These are phyloP conservation scores for Dipus sagitta DNA, from an alignment of 2,797 vertebrate genomes.

Conservation along the genomic window DNA sequence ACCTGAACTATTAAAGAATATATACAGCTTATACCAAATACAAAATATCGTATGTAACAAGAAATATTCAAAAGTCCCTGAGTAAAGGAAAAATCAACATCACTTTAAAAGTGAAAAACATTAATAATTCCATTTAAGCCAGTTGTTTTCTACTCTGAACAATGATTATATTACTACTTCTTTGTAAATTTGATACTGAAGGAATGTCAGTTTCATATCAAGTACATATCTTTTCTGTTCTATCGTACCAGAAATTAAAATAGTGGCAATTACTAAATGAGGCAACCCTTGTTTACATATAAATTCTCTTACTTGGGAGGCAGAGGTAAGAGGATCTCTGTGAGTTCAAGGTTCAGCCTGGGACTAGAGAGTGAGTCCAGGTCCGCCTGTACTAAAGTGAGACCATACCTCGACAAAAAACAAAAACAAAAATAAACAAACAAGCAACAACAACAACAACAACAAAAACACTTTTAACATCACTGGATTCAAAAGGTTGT, in stretches of 20 bases:
- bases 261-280: neutral
- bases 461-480: neutral
- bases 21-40: neutral
- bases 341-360: too few relatives aligned
- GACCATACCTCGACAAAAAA: too few relatives aligned
- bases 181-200: conserved; percentile 13
- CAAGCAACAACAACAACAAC: too few relatives aligned
- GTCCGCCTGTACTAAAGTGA: too few relatives aligned
- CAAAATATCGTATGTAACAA: neutral
- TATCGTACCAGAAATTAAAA: neutral
- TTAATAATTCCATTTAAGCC: conserved; percentile 17
- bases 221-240: neutral
- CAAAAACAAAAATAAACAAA: too few relatives aligned
- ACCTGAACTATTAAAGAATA: conserved; percentile 20
- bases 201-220: neutral
- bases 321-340: too few relatives aligned
- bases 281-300: neutral
- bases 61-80: neutral
- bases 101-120: neutral
- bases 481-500: neutral
- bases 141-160: neutral
- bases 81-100: conserved; percentile 23
- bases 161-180: neutral
- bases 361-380: too few relatives aligned
- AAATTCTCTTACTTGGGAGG: neutral